These are phyloP conservation scores for Thaumatotibia leucotreta DNA, from an alignment of 1,140 invertebrate genomes.

Conservation along the genomic window DNA sequence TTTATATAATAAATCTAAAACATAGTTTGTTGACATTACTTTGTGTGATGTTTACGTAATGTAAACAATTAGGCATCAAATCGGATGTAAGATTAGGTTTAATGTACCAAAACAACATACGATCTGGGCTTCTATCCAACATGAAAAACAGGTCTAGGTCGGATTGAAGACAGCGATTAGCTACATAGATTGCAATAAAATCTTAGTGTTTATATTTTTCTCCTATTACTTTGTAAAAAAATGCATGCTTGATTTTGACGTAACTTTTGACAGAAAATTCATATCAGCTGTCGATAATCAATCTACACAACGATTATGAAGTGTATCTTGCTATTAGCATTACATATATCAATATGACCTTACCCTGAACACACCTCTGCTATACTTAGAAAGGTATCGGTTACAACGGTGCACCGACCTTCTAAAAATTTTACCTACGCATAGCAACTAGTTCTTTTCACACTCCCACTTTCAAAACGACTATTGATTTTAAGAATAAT, in stretches of 20 bases:
- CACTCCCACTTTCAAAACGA: constrained; percentile 8
- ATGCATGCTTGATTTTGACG: too few relatives aligned
- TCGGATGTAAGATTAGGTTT: constrained; percentile 21
- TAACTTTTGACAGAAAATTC: background rate
- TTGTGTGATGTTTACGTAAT: background rate
- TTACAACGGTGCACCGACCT: constrained; percentile 40
- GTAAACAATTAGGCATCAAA: background rate
- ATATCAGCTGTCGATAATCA: background rate
- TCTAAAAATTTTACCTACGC: constrained; percentile 34
- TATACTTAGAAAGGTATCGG: constrained; percentile 52
- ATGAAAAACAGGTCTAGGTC: constrained; percentile 56
- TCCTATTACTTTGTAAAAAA: too few relatives aligned
- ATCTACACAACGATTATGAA: background rate
- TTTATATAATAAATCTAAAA: background rate
- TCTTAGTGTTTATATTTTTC: background rate
- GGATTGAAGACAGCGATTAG: constrained; percentile 15
- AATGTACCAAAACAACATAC: constrained; percentile 29
- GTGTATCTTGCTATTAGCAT: constrained; percentile 19
- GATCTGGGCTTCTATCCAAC: constrained; percentile 49
- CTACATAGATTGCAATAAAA: constrained; percentile 6
- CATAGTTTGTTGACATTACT: background rate
- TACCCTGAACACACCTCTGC: constrained; percentile 41
- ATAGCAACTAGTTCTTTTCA: constrained; percentile 18
- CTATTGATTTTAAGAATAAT: constrained; percentile 18
- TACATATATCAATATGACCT: constrained; percentile 10